Evolutionary conservation across 2,888 invertebrate species (phyloP).

Genomic region (Tipula confusa): DNA sequence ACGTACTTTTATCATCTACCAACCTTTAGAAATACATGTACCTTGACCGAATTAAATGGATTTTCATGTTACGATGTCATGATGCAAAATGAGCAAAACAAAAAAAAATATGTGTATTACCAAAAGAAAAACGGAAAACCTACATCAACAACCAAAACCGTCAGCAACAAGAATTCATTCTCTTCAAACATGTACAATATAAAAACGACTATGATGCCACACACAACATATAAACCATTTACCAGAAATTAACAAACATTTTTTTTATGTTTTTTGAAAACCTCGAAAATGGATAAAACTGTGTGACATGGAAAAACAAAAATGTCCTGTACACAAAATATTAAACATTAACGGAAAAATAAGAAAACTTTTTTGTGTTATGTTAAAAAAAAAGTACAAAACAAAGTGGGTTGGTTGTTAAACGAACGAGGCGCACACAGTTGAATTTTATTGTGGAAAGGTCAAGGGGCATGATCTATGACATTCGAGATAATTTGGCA

Average conservation of each 20-base stretch:
- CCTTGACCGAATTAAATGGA: background rate
- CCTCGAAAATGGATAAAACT: background rate
- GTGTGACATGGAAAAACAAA: background rate
- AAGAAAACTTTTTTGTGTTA: background rate
- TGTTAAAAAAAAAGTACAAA: background rate
- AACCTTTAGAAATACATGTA: background rate
- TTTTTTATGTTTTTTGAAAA: background rate
- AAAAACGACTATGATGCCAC: background rate
- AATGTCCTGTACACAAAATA: too few species aligned
- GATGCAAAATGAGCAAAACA: background rate
- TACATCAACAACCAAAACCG: background rate
- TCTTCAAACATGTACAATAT: background rate
- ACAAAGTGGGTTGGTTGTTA: slow-evolving; percentile 13
- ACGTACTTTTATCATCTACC: background rate
- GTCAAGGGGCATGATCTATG: background rate
- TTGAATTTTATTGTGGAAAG: background rate
- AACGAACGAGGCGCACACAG: background rate
- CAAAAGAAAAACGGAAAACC: background rate
- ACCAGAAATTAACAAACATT: background rate
- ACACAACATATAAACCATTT: background rate
- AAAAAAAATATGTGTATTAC: too few species aligned
- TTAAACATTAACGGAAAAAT: background rate
- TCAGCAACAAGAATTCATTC: background rate
- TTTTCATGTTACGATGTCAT: background rate
- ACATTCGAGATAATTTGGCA: background rate